A percentile compares a stretch with the other conserved stretches of the same genome.
These are phyloP conservation scores for Chelonus insularis DNA, from an alignment of 1,140 invertebrate species.

Conservation along the genomic window DNA sequence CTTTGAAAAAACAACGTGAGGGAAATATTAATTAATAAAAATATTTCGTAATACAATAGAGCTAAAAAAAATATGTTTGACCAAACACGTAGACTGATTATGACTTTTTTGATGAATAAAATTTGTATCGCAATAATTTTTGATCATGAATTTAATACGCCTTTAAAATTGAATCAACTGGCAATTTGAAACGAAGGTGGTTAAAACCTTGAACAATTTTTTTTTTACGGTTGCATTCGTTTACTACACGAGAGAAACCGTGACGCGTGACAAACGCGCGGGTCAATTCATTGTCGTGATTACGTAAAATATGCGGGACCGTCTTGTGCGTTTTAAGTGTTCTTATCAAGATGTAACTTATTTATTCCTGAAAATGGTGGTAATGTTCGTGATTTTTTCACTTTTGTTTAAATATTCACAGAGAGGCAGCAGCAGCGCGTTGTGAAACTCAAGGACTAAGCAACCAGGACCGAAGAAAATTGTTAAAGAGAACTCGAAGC, in stretches of 20 bases:
- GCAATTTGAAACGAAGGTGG: conserved; percentile 11
- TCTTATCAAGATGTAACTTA: conserved; percentile 11
- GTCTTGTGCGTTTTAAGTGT: background rate
- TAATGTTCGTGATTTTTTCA: background rate
- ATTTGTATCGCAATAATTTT: background rate
- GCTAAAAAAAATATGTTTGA: no score
- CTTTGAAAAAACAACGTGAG: no score
- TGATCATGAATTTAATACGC: background rate
- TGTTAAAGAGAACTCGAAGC: conserved; percentile 71
- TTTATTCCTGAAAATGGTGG: background rate
- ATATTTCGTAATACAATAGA: no score
- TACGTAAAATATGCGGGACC: background rate
- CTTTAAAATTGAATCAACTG: background rate
- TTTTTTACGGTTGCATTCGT: conserved; percentile 11
- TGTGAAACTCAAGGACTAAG: conserved; percentile 41
- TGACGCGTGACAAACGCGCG: conserved; percentile 18
- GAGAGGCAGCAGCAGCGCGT: conserved; percentile 36
- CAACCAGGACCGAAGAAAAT: conserved; percentile 60
- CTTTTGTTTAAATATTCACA: conserved; percentile 16
- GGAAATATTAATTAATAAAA: no score
- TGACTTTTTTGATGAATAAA: no score
- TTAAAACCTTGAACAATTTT: conserved; percentile 17
- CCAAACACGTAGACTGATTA: no score
- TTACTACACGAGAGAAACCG: conserved; percentile 19
- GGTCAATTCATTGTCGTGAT: conserved; percentile 21